These are phyloP conservation scores for Cataglyphis livida DNA, from an alignment of 2,888 invertebrate genomes.

Conservation along the genomic window DNA sequence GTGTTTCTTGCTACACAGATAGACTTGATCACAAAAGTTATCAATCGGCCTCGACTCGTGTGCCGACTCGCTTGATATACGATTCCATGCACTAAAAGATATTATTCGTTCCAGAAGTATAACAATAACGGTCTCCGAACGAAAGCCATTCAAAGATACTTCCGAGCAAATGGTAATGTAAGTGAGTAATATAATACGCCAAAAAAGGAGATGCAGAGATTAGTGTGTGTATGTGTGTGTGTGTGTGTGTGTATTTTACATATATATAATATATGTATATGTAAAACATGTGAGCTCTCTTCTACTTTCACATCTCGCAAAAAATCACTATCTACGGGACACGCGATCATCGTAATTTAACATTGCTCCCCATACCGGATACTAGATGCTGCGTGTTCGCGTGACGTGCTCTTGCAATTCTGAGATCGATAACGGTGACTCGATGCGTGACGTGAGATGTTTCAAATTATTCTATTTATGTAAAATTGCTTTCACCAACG, in stretches of 20 bases:
- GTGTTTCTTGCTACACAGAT: conserved; percentile 67
- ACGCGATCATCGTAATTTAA: conserved; percentile 44
- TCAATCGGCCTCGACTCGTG: conserved; percentile 52
- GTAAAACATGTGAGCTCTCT: conserved; percentile 46
- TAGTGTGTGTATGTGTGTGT: conserved; percentile 33
- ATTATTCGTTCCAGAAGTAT: conserved; percentile 71
- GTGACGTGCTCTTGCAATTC: background rate
- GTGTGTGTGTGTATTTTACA: background rate
- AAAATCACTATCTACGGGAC: conserved; percentile 48
- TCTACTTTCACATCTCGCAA: conserved; percentile 52
- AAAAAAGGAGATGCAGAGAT: conserved; percentile 65
- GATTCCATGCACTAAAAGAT: conserved; percentile 73
- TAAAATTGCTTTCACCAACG: conserved; percentile 36
- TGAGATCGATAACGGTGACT: background rate
- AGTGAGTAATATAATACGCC: conserved; percentile 66
- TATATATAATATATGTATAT: conserved; percentile 38
- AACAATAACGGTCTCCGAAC: conserved; percentile 66
- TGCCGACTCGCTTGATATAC: conserved; percentile 57
- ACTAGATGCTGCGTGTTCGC: conserved; percentile 19
- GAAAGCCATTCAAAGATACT: conserved; percentile 74
- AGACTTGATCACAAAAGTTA: conserved; percentile 57
- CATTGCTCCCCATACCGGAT: conserved; percentile 25
- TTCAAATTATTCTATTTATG: conserved; percentile 34
- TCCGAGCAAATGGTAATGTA: conserved; percentile 72
- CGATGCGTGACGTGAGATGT: conserved; percentile 9